A percentile compares a stretch with the other conserved stretches of the same genome.
Evolutionary conservation across 2,113 vertebrate species (phyloP).

Genomic region (Indri indri): DNA sequence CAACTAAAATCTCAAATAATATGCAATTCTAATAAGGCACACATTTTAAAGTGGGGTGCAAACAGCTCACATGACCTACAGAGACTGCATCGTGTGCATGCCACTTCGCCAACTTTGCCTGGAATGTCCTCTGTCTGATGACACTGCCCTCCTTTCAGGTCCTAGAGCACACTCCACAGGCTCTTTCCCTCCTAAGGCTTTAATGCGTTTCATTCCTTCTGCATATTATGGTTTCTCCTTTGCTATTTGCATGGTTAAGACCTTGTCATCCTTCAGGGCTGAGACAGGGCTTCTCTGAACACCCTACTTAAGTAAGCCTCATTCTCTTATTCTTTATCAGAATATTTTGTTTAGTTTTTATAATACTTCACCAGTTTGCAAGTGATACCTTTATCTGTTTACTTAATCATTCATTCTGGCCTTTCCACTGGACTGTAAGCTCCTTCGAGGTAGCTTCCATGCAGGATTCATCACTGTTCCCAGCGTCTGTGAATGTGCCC

Average conservation of each 20-base stretch:
- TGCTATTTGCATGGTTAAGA: background rate
- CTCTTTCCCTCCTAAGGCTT: no score
- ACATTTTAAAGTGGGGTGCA: background rate
- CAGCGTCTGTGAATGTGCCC: background rate
- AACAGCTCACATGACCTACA: no score
- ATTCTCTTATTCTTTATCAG: background rate
- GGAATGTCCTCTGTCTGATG: fast-evolving
- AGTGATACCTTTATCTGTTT: background rate
- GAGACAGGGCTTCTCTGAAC: background rate
- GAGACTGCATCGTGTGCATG: no score
- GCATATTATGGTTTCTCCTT: background rate
- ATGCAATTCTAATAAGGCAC: background rate
- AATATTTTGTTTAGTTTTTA: background rate
- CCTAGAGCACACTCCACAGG: background rate
- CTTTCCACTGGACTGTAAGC: background rate
- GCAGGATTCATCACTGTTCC: background rate
- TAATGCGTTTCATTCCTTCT: background rate
- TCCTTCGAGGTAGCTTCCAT: background rate
- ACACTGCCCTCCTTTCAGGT: background rate
- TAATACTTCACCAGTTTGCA: background rate
- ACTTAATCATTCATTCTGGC: background rate
- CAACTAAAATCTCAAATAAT: background rate
- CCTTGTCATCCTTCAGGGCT: background rate
- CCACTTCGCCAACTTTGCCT: fast-evolving
- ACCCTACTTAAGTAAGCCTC: background rate